Base-by-base conservation (phyloP, 2,888 invertebrate species). In the Perithous albicinctus region DNA sequence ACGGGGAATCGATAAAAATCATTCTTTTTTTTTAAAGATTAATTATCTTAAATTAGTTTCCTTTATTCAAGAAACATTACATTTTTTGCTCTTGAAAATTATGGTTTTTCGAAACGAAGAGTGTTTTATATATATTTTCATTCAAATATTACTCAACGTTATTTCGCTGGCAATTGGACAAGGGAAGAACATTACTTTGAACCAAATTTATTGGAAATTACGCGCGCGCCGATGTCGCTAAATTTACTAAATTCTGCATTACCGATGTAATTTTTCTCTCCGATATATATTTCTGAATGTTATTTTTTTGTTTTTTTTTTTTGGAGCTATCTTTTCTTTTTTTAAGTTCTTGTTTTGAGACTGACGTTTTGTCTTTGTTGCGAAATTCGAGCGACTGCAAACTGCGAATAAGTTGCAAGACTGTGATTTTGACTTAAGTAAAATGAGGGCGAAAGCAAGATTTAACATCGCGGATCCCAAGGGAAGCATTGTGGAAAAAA, bases 381-480 rank as follows among this genome's bases (percentile, higher is more conserved):
- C n/a, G 18, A 46, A 70, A 78, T 78, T 75, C 48, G 48, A 59
- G 35, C 41, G 56, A 70, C 46, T 41, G 18, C 66, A 61, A 56
- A 73, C 10, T n/a, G 59, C 35, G 35, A 61, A 43, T 29, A 43
- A 66, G 48, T 73, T 61, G 46, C 32, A 82, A 64, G 59, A 78
- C 78, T 82, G 82, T 78, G 78, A 82, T 82, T 82, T 77, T 51
- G 76, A 72, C 48, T 76, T 61, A 73, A 67, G 48, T 23, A 32
- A 72, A 46, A 56, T 38, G 15, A 26, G 38, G 38, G 51, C 20
- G 20, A 20, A 63, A 61, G 26, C 63, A 38, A 26, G 18, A 6
- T 48, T 41, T 69, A 69, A 69, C 76, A 54, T 61, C 38, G 56
- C 41, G 32, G 20, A 12, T 48, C 48, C 35, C 46, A 29, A 26